Conservation (phyloP, 2,113 vertebrate species). For the Syngnathoides biaculeatus region DNA sequence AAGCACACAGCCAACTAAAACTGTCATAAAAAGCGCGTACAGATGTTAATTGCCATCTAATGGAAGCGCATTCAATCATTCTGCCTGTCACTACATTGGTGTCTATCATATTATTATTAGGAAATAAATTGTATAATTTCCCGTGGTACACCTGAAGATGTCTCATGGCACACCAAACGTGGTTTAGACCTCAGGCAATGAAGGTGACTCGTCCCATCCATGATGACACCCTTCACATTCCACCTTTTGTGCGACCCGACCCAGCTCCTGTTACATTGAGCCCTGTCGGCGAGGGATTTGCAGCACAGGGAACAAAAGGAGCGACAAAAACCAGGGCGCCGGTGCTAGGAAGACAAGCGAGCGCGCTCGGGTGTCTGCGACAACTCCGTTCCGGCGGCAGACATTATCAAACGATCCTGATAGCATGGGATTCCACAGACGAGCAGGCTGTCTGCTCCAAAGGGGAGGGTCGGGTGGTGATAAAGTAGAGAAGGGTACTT, state of each 20-base stretch:
- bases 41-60: not conserved
- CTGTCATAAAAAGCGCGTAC: no score
- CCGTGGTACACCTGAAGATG: no score
- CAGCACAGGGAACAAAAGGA: conserved; percentile 26
- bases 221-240: conserved; percentile 17
- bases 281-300: conserved; percentile 23
- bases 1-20: no score
- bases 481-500: conserved; percentile 43
- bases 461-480: conserved; percentile 32
- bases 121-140: no score
- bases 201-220: not conserved
- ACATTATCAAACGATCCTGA: conserved; percentile 52
- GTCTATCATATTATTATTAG: no score
- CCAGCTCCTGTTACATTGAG: conserved; percentile 19
- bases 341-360: conserved; percentile 19
- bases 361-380: conserved; percentile 37
- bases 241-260: conserved; percentile 19
- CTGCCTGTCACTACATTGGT: no score
- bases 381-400: conserved; percentile 33
- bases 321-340: conserved; percentile 15
- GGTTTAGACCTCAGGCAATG: not conserved
- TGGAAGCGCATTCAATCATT: no score
- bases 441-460: conserved; percentile 35
- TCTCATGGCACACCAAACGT: not conserved
- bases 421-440: conserved; percentile 36